Evolutionary conservation across 2,888 invertebrate species (phyloP).

Genomic region (Tachystola acroxantha): DNA sequence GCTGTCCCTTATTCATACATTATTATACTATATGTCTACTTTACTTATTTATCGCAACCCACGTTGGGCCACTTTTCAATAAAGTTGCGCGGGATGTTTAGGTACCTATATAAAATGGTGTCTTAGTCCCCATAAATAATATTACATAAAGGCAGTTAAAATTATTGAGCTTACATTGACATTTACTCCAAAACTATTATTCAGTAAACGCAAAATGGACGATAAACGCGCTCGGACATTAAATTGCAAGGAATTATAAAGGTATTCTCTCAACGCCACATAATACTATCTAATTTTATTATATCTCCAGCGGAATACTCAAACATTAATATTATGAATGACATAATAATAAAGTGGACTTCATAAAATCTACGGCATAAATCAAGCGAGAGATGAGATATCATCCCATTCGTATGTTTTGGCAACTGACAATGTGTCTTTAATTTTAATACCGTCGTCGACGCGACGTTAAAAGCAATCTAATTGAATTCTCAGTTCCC

Average conservation of each 20-base stretch:
- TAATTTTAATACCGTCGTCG: no score
- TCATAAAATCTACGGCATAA: conserved; percentile 10
- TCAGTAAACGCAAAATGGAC: conserved; percentile 22
- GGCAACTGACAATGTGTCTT: conserved; percentile 12
- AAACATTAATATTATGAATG: conserved; percentile 27
- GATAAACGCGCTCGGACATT: not conserved
- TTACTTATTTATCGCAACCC: no score
- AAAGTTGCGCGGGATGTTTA: no score
- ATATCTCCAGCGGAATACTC: conserved; percentile 16
- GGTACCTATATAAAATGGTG: no score
- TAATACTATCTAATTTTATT: conserved; percentile 24
- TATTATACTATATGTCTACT: no score
- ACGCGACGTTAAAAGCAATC: no score
- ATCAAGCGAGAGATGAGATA: conserved; percentile 14
- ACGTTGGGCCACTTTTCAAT: no score
- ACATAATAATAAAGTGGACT: conserved; percentile 20
- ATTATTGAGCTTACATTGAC: no score
- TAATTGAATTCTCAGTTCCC: conserved; percentile 11
- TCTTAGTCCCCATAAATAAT: no score
- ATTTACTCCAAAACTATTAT: not conserved
- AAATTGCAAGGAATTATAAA: conserved; percentile 18
- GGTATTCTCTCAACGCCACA: conserved; percentile 13
- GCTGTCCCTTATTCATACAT: no score
- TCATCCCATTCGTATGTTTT: conserved; percentile 21
- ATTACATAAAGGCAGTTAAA: no score